These are phyloP conservation scores for Diceros bicornis DNA, from an alignment of 2,797 vertebrate species.

Conservation along the genomic window DNA sequence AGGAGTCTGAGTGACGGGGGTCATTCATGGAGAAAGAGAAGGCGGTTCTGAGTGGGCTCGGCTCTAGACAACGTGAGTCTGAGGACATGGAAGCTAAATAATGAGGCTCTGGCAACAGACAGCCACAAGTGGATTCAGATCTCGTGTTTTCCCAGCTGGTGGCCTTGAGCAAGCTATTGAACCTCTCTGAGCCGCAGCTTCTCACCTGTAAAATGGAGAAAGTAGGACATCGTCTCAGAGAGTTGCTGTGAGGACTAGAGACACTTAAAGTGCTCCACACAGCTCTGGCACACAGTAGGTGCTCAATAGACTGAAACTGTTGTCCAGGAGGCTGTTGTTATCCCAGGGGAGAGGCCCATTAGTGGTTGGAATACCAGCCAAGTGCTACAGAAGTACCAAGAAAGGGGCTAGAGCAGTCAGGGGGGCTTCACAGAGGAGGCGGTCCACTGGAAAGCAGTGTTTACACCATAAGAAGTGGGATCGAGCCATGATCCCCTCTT, in stretches of 20 bases:
- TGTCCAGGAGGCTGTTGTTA: too few relatives aligned
- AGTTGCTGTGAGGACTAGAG: background rate
- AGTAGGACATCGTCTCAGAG: fast-evolving
- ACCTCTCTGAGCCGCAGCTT: background rate
- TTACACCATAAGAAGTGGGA: background rate
- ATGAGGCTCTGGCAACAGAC: background rate
- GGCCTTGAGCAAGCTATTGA: background rate
- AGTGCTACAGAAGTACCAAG: background rate
- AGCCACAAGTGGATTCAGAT: background rate
- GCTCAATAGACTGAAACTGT: background rate
- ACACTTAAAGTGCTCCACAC: background rate
- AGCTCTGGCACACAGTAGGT: background rate
- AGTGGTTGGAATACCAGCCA: background rate
- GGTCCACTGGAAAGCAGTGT: background rate
- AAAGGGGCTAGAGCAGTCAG: background rate
- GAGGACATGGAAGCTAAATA: background rate
- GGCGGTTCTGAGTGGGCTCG: background rate
- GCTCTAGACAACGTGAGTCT: background rate
- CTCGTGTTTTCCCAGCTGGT: background rate
- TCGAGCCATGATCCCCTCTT: background rate
- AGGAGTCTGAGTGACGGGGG: background rate
- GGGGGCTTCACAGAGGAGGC: background rate
- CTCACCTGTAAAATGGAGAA: background rate
- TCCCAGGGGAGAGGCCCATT: background rate
- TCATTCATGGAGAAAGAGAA: background rate